A percentile compares a stretch with the other conserved stretches of the same genome.
phyloP scores from a whole-genome alignment of 1,140 invertebrate genomes.

The Brachionus manjavacas region DNA sequence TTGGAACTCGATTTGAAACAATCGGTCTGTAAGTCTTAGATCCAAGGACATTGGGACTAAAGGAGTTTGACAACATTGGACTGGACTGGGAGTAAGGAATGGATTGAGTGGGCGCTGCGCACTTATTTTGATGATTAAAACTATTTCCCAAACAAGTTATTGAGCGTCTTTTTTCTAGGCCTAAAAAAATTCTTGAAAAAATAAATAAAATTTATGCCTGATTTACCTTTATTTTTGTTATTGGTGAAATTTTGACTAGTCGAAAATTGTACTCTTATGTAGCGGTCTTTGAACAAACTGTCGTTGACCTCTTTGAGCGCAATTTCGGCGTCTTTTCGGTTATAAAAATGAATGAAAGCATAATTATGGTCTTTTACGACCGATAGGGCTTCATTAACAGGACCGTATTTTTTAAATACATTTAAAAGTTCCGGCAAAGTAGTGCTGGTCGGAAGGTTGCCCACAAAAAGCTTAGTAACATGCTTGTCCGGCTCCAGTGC shows the following conservation, averaged over 20 bases:
- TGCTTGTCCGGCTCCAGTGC: not conserved
- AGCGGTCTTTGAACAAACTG: constrained; percentile 37
- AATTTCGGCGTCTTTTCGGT: constrained; percentile 27
- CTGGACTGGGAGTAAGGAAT: not conserved
- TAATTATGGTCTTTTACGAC: constrained; percentile 42
- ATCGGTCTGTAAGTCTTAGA: not conserved
- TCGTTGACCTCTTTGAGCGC: constrained; percentile 30
- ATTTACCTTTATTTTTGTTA: constrained; percentile 32
- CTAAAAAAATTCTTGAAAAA: too few species aligned
- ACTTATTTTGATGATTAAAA: not conserved
- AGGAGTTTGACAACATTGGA: not conserved
- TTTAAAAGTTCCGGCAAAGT: constrained; percentile 24
- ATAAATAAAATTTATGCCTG: too few species aligned
- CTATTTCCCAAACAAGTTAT: not conserved
- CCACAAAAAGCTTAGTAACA: constrained; percentile 40
- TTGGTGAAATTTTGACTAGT: constrained; percentile 31
- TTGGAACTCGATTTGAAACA: not conserved
- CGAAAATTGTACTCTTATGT: constrained; percentile 42
- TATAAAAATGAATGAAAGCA: constrained; percentile 42
- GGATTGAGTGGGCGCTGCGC: not conserved
- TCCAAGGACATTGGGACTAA: not conserved
- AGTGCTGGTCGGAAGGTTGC: constrained; percentile 35
- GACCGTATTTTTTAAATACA: constrained; percentile 35
- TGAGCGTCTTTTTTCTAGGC: constrained; percentile 6
- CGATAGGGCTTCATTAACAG: constrained; percentile 21